Evolutionary conservation across 2,888 invertebrate species (phyloP).

Genomic region (Coelinius sp.): DNA sequence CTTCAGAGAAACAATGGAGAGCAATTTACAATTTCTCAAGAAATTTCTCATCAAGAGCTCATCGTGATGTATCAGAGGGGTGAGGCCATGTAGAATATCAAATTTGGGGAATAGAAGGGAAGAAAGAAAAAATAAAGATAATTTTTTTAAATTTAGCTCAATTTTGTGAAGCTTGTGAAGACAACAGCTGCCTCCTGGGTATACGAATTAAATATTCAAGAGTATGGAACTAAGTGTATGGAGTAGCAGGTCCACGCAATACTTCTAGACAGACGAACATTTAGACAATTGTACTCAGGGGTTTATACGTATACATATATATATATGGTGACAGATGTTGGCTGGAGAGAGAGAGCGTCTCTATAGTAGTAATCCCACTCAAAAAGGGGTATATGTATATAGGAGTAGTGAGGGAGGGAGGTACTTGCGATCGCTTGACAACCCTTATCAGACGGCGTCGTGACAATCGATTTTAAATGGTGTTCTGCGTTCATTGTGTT

Average conservation of each 20-base stretch:
- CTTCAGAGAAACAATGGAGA: too few relatives aligned
- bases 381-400: background rate
- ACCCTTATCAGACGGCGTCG: conserved; percentile 25
- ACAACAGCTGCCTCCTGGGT: conserved; percentile 60
- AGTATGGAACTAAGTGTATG: conserved; percentile 35
- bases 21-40: background rate
- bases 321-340: conserved; percentile 24
- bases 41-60: background rate
- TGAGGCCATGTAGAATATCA: background rate
- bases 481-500: conserved; percentile 17
- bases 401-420: background rate
- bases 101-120: background rate
- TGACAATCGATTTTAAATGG: conserved; percentile 27
- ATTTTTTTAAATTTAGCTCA: background rate
- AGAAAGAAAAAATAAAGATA: background rate
- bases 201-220: conserved; percentile 55
- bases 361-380: conserved; percentile 23
- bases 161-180: conserved; percentile 58
- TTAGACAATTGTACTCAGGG: conserved; percentile 20
- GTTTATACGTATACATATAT: conserved; percentile 11
- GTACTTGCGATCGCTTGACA: conserved; percentile 25
- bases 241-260: conserved; percentile 17
- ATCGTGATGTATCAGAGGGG: too few relatives aligned
- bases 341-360: conserved; percentile 9
- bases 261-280: conserved; percentile 15